Base-by-base conservation (phyloP, 2,113 vertebrate genomes). In the Isurus oxyrinchus region DNA sequence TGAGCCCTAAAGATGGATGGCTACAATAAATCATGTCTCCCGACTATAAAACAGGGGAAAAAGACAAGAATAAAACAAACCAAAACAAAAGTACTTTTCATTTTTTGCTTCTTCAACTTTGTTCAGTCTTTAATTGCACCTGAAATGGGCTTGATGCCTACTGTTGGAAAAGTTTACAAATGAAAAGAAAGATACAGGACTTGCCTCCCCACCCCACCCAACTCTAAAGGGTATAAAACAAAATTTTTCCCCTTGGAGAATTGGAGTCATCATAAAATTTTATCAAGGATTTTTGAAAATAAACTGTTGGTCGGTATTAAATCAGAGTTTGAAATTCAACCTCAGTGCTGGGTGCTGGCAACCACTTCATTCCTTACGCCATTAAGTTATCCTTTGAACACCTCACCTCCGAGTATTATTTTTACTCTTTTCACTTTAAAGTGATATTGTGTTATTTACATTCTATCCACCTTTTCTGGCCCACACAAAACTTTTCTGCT, bases 1-100 rank as follows among this genome's bases (percentile, higher is more conserved):
- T 99, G 99, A 99, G 98, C 97, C 98, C 98, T 98, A 98, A 99
- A 99, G 99, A 99, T 98, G 99, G 99, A 99, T 99, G 98, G 99
- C 98, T 99, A 99, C 98, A 99, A 99, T 99, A 99, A 99, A 99
- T 99, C 99, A 99, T 99, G 99, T 99, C 98, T 99, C 98, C 98
- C 98, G 98, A 95, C 99, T 98, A 98, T 99, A 99, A 99, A 99
- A 99, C 99, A 98, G 98, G 98, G 98, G 98, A 97, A 97, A 97
- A 97, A 57, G 96, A 63, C 67, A 87, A 31, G 87, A 96, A 61
- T 96, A 96, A 98, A 98, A 98, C 98, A 98, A 97, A 98, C 98
- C 98, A 98, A 99, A 98, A 98, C 98, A 98, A 98, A 99, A 99
- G 98, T 98, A 98, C 98, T 98, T 98, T 98, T 97, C 97, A 98